These are phyloP conservation scores for Anticlea derivata DNA, from an alignment of 2,888 invertebrate species.

Conservation along the genomic window DNA sequence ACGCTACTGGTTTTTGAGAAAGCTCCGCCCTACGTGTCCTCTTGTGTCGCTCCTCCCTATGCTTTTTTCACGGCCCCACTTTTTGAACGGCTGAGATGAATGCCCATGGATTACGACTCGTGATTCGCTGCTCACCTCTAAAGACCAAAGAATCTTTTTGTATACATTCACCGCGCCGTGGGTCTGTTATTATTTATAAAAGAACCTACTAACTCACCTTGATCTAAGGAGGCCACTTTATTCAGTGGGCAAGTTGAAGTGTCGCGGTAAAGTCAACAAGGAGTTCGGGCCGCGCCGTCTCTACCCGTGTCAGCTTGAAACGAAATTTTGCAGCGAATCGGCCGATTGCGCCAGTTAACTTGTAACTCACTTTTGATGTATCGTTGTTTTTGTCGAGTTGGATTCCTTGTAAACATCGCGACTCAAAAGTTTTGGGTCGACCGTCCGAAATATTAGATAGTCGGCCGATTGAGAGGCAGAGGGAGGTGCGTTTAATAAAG, in stretches of 20 bases:
- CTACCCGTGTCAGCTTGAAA: constrained; percentile 67
- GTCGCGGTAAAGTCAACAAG: constrained; percentile 59
- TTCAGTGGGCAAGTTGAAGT: constrained; percentile 53
- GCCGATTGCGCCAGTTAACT: constrained; percentile 69
- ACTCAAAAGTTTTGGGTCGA: constrained; percentile 67
- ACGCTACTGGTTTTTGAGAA: constrained; percentile 72
- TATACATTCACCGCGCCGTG: constrained; percentile 40
- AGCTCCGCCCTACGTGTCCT: constrained; percentile 74
- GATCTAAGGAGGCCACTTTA: constrained; percentile 46
- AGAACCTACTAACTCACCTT: constrained; percentile 31
- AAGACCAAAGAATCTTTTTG: constrained; percentile 39
- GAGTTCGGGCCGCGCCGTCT: constrained; percentile 44
- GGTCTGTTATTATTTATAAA: constrained; percentile 37
- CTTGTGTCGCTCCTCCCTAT: constrained; percentile 76
- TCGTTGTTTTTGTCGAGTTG: constrained; percentile 75
- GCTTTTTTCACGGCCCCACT: constrained; percentile 67
- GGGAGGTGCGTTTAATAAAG: constrained; percentile 14
- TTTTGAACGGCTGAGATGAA: constrained; percentile 68
- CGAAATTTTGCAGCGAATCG: constrained; percentile 62
- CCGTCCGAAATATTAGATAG: constrained; percentile 50
- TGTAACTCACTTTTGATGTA: constrained; percentile 80
- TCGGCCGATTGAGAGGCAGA: constrained; percentile 49
- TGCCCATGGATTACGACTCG: constrained; percentile 62
- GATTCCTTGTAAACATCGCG: constrained; percentile 69
- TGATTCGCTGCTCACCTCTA: constrained; percentile 63